Conservation (phyloP, 2,113 vertebrate genomes). For the Dromas ardeola region DNA sequence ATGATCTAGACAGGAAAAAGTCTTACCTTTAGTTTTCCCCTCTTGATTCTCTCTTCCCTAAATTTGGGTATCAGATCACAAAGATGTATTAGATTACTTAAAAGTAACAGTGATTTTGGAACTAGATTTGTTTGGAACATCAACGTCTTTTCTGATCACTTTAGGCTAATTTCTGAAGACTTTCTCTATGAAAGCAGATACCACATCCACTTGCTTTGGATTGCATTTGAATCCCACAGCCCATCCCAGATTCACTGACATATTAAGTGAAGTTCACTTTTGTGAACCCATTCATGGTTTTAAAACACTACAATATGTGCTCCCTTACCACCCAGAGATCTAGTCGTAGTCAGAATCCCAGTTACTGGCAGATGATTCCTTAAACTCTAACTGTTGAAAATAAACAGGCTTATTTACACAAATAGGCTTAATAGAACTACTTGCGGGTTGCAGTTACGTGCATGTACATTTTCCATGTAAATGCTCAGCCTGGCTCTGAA, state of each 20-base stretch:
- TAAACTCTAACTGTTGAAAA: background rate
- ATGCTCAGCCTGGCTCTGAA: background rate
- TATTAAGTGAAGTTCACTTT: background rate
- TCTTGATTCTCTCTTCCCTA: background rate
- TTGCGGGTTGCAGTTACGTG: accelerated
- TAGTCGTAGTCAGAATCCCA: background rate
- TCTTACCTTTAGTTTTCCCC: background rate
- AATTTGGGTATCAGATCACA: background rate
- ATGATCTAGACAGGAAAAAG: background rate
- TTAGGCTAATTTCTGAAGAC: background rate
- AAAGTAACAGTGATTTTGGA: background rate
- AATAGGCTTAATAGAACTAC: background rate
- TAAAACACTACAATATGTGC: background rate
- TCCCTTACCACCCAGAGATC: background rate
- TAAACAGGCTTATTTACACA: background rate
- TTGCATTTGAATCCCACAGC: background rate
- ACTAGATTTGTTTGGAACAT: background rate
- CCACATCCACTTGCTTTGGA: background rate
- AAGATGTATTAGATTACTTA: background rate
- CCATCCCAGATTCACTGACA: background rate
- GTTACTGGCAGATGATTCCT: background rate
- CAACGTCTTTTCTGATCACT: background rate
- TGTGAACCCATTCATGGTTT: background rate
- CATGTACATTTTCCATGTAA: background rate
- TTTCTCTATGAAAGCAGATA: background rate